Percentiles rank a stretch among this genome's conserved stretches.
Evolutionary conservation across 2,113 vertebrate genomes (phyloP).

Genomic region (Chamaetylas fuelleborni): DNA sequence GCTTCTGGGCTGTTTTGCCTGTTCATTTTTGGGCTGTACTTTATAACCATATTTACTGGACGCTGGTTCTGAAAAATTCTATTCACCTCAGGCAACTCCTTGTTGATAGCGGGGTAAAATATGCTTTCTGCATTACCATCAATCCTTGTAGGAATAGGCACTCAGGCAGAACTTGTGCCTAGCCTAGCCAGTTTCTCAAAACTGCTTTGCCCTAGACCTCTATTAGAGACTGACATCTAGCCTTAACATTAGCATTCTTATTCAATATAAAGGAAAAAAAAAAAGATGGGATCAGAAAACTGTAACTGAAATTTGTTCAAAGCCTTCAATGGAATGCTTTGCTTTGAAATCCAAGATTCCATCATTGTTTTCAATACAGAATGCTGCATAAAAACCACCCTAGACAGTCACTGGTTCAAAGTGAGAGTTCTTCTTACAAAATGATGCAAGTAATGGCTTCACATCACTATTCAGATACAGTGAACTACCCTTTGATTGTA

Average conservation of each 20-base stretch:
- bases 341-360: not conserved
- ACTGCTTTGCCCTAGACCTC: not conserved
- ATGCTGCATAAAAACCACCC: not conserved
- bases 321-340: not conserved
- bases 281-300: not conserved
- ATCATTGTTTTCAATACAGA: not conserved
- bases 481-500: not conserved
- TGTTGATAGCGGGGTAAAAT: conserved; percentile 56
- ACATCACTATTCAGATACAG: not conserved
- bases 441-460: not conserved
- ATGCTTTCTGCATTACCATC: conserved; percentile 53
- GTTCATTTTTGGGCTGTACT: conserved; percentile 27
- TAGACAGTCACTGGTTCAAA: not conserved
- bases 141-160: conserved; percentile 33
- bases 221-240: not conserved
- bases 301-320: not conserved
- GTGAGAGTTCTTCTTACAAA: not conserved
- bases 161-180: conserved; percentile 11
- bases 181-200: not conserved
- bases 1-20: conserved; percentile 21
- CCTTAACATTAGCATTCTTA: not conserved
- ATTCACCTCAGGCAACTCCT: conserved; percentile 42
- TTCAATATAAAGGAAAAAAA: not conserved
- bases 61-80: conserved; percentile 47
- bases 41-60: conserved; percentile 55